These are phyloP conservation scores for Rhinichthys klamathensis DNA, from an alignment of 2,113 vertebrate species.

Conservation along the genomic window DNA sequence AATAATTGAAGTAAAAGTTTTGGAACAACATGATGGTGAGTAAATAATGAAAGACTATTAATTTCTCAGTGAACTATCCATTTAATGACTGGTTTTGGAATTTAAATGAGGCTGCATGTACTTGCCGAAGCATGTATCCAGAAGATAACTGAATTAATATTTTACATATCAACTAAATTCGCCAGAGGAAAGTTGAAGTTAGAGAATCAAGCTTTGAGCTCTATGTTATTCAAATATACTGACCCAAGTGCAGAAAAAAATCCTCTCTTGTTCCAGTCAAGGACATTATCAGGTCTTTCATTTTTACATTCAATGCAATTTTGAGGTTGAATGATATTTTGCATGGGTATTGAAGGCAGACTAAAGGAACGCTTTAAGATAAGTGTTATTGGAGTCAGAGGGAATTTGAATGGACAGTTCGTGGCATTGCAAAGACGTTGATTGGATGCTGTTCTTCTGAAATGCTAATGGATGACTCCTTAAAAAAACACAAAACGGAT, in stretches of 20 bases:
- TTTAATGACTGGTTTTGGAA: constrained; percentile 76
- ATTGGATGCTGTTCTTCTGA: neutral
- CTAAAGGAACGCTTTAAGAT: constrained; percentile 45
- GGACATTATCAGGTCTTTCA: constrained; percentile 78
- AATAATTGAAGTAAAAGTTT: neutral
- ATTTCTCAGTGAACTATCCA: constrained; percentile 1
- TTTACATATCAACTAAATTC: constrained; percentile 75
- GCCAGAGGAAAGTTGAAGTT: constrained; percentile 64
- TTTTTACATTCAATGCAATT: constrained; percentile 80
- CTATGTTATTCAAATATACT: constrained; percentile 79
- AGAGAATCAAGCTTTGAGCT: constrained; percentile 68
- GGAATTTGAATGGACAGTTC: constrained; percentile 9
- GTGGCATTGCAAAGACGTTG: neutral
- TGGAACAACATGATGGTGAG: neutral
- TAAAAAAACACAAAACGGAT: neutral
- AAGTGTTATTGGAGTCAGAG: constrained; percentile 50
- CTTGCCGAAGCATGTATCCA: constrained; percentile 64
- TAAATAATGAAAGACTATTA: neutral
- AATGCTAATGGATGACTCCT: constrained; percentile 5
- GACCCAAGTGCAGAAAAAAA: constrained; percentile 77
- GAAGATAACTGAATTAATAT: constrained; percentile 82
- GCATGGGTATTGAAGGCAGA: constrained; percentile 50
- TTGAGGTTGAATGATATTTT: constrained; percentile 57
- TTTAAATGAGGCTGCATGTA: constrained; percentile 75
- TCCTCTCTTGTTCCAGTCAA: constrained; percentile 79